Evolutionary conservation across 1,140 invertebrate genomes (phyloP).

Genomic region (Drosophila saltans): DNA sequence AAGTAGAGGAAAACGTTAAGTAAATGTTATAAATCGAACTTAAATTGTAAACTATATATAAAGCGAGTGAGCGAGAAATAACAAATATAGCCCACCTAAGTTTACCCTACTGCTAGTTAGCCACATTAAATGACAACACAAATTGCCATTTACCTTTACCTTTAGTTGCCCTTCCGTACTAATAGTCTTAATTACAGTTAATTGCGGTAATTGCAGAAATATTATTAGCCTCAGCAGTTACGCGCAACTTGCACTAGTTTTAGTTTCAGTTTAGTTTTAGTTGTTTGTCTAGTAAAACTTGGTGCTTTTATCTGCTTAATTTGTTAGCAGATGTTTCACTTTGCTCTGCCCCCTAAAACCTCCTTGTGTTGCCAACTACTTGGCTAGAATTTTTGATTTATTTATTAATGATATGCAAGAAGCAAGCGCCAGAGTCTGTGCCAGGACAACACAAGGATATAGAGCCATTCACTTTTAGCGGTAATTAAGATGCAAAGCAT

Average conservation of each 20-base stretch:
- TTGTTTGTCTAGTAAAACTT: slow-evolving; percentile 47
- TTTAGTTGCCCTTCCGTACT: slow-evolving; percentile 17
- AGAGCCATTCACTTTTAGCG: slow-evolving; percentile 54
- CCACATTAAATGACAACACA: slow-evolving; percentile 55
- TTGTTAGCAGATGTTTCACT: slow-evolving; percentile 51
- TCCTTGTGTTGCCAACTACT: slow-evolving; percentile 52
- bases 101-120: slow-evolving; percentile 1
- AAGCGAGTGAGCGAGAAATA: background rate
- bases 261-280: slow-evolving; percentile 44
- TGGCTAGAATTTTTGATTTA: slow-evolving; percentile 75
- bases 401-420: slow-evolving; percentile 81
- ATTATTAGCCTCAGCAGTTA: slow-evolving; percentile 53
- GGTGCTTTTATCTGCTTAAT: slow-evolving; percentile 76
- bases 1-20: background rate
- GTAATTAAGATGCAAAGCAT: slow-evolving; percentile 73
- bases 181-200: slow-evolving; percentile 68
- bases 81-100: background rate
- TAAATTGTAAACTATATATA: slow-evolving; percentile 18
- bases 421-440: slow-evolving; percentile 35
- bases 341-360: background rate
- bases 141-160: slow-evolving; percentile 45
- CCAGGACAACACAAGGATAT: slow-evolving; percentile 8
- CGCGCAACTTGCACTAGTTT: background rate
- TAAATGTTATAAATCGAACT: slow-evolving; percentile 22
- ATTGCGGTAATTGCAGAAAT: slow-evolving; percentile 75